Base-by-base conservation (phyloP, 1,140 invertebrate genomes). In the Lucilia sericata region DNA sequence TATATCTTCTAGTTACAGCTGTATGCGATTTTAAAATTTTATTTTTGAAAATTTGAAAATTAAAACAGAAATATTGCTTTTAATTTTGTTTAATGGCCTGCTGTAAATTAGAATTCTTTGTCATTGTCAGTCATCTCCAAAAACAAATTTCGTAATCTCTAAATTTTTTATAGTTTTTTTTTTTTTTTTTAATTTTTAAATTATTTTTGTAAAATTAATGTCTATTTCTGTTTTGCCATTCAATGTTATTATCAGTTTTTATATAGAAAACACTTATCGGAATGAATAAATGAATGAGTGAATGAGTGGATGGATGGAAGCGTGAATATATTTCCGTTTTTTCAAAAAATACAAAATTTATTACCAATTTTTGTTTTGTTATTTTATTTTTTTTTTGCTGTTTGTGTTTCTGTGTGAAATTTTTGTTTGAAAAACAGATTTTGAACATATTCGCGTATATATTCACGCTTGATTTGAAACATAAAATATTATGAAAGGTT, bases 401-500 rank as follows among this genome's bases (percentile, higher is more conserved):
- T 14, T 30, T 60, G 55, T n/a, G 5, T n/a, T 42, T 42, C 5
- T 42, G 7, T 42, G 42, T 42, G 42, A 42, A 42, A 8, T 42
- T 42, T 42, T 42, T 7, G 10, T 42, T 42, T 42, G 42, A 42
- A 42, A 42, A 42, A 42, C 42, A 42, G 17, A 55, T 55, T 55
- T 55, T 55, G 17, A 55, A 55, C 51, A 55, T 42, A 42, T 55
- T 55, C 51, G 51, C 51, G 17, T 55, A 5, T 55, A n/a, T 12
- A 55, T 42, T 42, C 25, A 30, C 9, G 51, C 51, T 55, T 55
- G 51, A 17, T 55, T 55, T 55, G 12, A 13, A 55, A 55, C 13
- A 55, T 12, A 55, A 55, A 70, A 21, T 70, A 70, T 70, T 70
- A 70, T 70, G 65, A 19, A 70, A 70, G 65, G 65, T 70, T 70